Evolutionary conservation across 2,113 vertebrate genomes (phyloP).

Genomic region (Chloroceryle aenea): DNA sequence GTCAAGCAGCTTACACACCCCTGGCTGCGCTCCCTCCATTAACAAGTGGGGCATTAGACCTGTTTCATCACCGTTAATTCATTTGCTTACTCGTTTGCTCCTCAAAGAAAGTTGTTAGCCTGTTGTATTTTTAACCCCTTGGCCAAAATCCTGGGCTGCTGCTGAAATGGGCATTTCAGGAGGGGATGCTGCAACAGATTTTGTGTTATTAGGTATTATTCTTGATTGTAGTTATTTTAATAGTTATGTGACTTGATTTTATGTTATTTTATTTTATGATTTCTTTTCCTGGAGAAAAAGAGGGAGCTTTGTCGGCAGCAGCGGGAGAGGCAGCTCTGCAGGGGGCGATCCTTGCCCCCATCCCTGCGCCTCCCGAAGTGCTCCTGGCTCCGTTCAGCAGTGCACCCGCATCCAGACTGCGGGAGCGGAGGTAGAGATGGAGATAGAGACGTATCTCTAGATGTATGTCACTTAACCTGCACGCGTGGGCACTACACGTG

Average conservation of each 20-base stretch:
- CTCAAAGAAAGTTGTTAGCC: slow-evolving; percentile 75
- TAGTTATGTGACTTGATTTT: no score
- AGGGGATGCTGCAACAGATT: background rate
- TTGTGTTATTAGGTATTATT: background rate
- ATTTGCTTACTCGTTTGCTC: slow-evolving; percentile 74
- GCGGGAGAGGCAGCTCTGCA: background rate
- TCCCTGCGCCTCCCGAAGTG: background rate
- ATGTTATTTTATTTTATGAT: no score
- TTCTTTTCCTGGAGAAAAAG: background rate
- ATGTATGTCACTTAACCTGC: fast-evolving
- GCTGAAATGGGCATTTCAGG: background rate
- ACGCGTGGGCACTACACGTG: fast-evolving
- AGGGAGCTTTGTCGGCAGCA: background rate
- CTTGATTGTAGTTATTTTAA: background rate
- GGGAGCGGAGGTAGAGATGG: background rate
- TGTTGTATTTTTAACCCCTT: slow-evolving; percentile 18
- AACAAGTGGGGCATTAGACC: slow-evolving; percentile 59
- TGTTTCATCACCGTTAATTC: slow-evolving; percentile 78
- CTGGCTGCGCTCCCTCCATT: slow-evolving; percentile 35
- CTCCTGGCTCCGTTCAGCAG: background rate
- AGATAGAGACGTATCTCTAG: no score
- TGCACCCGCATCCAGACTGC: background rate
- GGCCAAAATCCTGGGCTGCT: background rate
- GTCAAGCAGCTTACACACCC: slow-evolving; percentile 78
- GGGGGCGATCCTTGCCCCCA: background rate